Percentiles rank a stretch among this genome's conserved stretches.
Evolutionary conservation across 1,140 invertebrate species (phyloP).

Genomic region (Heterodera carotae): DNA sequence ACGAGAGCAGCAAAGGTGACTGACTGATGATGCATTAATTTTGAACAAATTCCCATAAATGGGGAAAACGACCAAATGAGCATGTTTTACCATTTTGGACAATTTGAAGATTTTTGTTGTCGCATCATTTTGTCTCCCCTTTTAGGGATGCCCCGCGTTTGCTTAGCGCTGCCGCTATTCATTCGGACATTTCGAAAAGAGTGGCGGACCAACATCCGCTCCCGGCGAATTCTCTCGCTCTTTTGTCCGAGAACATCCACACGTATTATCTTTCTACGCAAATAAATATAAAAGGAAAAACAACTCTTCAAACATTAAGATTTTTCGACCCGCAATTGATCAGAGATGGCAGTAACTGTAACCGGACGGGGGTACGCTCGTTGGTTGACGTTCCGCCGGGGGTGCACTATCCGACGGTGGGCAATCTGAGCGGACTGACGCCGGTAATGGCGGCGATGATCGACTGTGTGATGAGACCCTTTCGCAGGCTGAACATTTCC

Average conservation of each 20-base stretch:
- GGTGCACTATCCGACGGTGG: slow-evolving; percentile 49
- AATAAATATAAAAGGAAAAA: neutral
- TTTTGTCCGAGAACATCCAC: slow-evolving; percentile 9
- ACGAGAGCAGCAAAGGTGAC: slow-evolving; percentile 4
- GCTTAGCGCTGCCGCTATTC: neutral
- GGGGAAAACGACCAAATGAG: too few relatives aligned
- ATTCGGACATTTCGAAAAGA: neutral
- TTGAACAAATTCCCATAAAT: too few relatives aligned
- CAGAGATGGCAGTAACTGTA: slow-evolving; percentile 37
- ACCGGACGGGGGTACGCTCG: slow-evolving; percentile 48
- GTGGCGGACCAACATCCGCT: neutral
- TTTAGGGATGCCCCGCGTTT: neutral
- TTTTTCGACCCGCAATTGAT: slow-evolving; percentile 53
- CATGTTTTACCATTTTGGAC: neutral
- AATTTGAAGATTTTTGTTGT: slow-evolving; percentile 1
- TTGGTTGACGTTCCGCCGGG: slow-evolving; percentile 52
- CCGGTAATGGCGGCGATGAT: slow-evolving; percentile 65
- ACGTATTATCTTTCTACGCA: slow-evolving; percentile 11
- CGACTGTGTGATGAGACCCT: slow-evolving; percentile 64
- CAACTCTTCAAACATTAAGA: slow-evolving; percentile 16
- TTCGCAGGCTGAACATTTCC: slow-evolving; percentile 52
- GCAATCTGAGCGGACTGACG: slow-evolving; percentile 55
- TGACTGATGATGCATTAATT: too few relatives aligned
- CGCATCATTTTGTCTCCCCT: too few relatives aligned
- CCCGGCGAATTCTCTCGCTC: neutral